Evolutionary conservation across 2,797 vertebrate genomes (phyloP), one percentile per base, ranked within the genome.

Genomic region (Rhadinocentrus ornatus): DNA sequence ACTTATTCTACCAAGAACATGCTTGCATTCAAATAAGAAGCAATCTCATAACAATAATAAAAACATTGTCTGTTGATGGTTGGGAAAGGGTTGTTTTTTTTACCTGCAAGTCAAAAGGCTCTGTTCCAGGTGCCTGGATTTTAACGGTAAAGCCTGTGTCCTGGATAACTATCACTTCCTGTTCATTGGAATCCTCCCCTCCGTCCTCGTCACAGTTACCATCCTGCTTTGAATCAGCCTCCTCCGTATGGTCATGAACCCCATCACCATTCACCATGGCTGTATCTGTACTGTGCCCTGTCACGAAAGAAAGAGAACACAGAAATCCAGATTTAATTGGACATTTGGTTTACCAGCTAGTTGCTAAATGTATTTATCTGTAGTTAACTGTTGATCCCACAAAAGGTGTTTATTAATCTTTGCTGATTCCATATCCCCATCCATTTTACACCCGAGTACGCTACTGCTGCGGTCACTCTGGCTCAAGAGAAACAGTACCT

Each of bases 101-200:
- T 92, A 99, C 98, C 96, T 99, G 98, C 71, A 99, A 89, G 71
- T 98, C 96, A 63, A 99, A 99, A 1, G 96, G 96, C 89, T 99
- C 98, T 0, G 96, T 95, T n/a, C 96, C 97, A 0, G 98, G 97
- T 0, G 95, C 97, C 77, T 97, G 96, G 86, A 99, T 97, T 94
- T 98, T 99, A 72, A 99, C 97, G 0, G 95, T 98, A 87, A 99
- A 99, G 73, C 98, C 98, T 0, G 98, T 99, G 89, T 99, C 98
- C 94, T 99, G 98, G 85, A 99, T 99, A 78, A 99, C 98, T 4
- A 99, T 99, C 84, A 99, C 98, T 88, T 99, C 98, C 91, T 99
- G 98, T 78, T 99, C 98, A 0, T 96, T 96, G 4, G 94, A 92
- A 1, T 97, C 97, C 0, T 99, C 98, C 8, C 89, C 92, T 0